Percentiles rank a stretch among this genome's conserved stretches.
Evolutionary conservation across 2,797 vertebrate genomes (phyloP).

Genomic region (Sarcophilus harrisii): DNA sequence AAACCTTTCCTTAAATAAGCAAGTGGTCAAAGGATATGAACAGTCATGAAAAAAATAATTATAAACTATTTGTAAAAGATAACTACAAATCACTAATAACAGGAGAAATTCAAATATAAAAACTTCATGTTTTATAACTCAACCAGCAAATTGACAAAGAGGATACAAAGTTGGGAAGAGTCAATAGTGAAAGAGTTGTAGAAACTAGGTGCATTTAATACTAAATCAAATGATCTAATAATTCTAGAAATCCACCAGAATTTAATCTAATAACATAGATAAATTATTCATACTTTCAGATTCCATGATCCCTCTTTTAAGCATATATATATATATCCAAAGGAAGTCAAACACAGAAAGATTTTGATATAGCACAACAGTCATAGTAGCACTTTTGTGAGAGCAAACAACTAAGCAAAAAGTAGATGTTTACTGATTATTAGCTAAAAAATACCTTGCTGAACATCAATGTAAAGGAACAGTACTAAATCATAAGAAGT

Average conservation of each 20-base stretch:
- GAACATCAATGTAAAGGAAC: background rate
- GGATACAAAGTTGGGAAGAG: background rate
- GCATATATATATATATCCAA: background rate
- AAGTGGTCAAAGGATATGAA: background rate
- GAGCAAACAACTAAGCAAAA: background rate
- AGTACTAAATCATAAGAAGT: background rate
- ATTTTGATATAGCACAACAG: background rate
- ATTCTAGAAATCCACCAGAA: background rate
- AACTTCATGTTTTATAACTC: background rate
- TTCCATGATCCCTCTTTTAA: background rate
- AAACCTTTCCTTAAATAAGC: background rate
- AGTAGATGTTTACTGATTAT: background rate
- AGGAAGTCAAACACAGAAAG: background rate
- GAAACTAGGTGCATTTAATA: background rate
- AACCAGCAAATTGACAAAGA: background rate
- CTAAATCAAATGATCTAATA: background rate
- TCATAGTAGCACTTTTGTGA: background rate
- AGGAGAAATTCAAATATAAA: background rate
- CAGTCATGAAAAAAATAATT: background rate
- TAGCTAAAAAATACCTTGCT: background rate
- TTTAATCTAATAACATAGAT: background rate
- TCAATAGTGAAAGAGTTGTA: background rate
- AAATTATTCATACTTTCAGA: background rate
- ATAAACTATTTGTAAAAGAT: background rate
- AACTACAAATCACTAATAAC: background rate